A percentile compares a stretch with the other conserved stretches of the same genome.
Evolutionary conservation across 1,140 invertebrate genomes (phyloP).

Genomic region (Drosophila equinoxialis): DNA sequence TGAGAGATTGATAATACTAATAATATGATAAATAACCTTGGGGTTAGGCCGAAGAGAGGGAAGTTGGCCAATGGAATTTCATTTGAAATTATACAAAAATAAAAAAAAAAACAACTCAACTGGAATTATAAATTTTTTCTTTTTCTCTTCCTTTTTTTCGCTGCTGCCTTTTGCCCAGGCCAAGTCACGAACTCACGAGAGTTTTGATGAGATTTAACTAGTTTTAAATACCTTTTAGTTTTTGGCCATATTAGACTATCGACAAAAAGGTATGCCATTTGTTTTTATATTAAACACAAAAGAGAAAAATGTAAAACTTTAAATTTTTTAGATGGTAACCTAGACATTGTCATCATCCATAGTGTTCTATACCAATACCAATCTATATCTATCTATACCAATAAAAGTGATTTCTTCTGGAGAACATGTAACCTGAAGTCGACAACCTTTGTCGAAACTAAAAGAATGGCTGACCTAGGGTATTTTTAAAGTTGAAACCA

Average conservation of each 20-base stretch:
- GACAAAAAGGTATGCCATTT: too few species aligned
- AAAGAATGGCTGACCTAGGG: not conserved
- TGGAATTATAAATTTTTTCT: slow-evolving; percentile 31
- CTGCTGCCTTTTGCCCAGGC: slow-evolving; percentile 13
- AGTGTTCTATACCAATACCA: too few species aligned
- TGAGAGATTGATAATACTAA: slow-evolving; percentile 53
- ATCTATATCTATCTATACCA: too few species aligned
- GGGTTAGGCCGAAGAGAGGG: not conserved
- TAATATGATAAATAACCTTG: slow-evolving; percentile 29
- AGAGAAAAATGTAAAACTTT: too few species aligned
- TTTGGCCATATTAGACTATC: not conserved
- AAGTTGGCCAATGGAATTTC: slow-evolving; percentile 33
- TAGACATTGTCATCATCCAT: too few species aligned
- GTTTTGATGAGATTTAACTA: not conserved
- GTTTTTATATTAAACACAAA: too few species aligned
- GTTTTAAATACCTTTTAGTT: not conserved
- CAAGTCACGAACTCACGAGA: slow-evolving; percentile 40
- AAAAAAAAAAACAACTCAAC: slow-evolving; percentile 35
- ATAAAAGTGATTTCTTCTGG: too few species aligned
- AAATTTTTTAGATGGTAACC: too few species aligned
- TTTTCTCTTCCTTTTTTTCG: not conserved
- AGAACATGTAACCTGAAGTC: too few species aligned
- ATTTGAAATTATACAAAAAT: slow-evolving; percentile 35
- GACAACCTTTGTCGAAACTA: too few species aligned
- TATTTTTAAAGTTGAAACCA: not conserved